Percentiles rank a stretch among this genome's conserved stretches.
Evolutionary conservation across 2,888 invertebrate genomes (phyloP).

Genomic region (Noctuana brunneofusca): DNA sequence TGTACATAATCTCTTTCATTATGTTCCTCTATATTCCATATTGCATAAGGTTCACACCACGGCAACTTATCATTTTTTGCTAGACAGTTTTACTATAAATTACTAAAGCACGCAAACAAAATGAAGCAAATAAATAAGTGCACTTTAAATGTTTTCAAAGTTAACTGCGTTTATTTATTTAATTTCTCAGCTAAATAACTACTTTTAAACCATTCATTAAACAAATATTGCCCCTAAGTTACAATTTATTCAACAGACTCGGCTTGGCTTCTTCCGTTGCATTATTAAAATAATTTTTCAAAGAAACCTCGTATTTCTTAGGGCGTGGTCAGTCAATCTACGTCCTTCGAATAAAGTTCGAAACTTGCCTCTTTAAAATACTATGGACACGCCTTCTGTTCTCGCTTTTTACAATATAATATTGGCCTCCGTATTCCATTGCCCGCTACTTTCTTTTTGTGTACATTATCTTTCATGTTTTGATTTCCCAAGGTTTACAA

Average conservation of each 20-base stretch:
- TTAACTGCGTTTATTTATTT: constrained; percentile 19
- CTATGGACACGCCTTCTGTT: constrained; percentile 40
- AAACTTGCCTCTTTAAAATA: constrained; percentile 45
- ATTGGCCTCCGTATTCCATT: constrained; percentile 17
- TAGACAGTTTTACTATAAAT: constrained; percentile 19
- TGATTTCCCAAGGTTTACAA: constrained; percentile 8
- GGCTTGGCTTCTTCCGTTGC: constrained; percentile 7
- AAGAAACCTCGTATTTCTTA: constrained; percentile 19
- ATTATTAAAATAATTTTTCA: constrained; percentile 24
- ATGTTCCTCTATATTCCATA: too few relatives aligned
- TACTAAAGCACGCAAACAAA: constrained; percentile 9
- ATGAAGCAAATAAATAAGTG: constrained; percentile 15
- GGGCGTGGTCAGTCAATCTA: constrained; percentile 44
- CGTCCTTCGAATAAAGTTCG: constrained; percentile 41
- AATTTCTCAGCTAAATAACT: constrained; percentile 9
- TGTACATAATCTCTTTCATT: too few relatives aligned
- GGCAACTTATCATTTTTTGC: constrained; percentile 9
- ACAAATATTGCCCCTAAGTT: constrained; percentile 21
- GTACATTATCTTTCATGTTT: background rate
- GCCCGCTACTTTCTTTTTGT: background rate
- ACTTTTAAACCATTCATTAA: constrained; percentile 18
- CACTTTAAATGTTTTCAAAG: constrained; percentile 7
- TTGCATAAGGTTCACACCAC: constrained; percentile 9
- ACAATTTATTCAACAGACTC: constrained; percentile 15
- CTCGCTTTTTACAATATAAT: constrained; percentile 36